phyloP scores from a whole-genome alignment of 2,113 vertebrate species.

The Taurulus bubalis region DNA sequence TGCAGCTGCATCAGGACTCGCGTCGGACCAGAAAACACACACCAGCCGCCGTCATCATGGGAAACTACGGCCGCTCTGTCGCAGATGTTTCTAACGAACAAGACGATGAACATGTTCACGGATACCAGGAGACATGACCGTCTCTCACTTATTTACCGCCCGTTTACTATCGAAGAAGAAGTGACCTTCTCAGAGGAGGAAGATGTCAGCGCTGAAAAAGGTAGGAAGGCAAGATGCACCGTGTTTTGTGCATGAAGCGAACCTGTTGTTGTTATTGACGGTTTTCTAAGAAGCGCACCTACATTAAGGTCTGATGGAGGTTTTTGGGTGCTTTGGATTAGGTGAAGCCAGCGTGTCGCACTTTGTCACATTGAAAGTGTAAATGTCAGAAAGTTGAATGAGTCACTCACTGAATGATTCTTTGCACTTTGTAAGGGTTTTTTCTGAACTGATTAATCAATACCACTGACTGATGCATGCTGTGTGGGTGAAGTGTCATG shows the following conservation, averaged over 20 bases:
- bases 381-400: constrained; percentile 61
- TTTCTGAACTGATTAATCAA: constrained; percentile 24
- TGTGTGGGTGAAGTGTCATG: constrained; percentile 38
- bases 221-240: constrained; percentile 36
- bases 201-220: constrained; percentile 79
- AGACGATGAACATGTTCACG: constrained; percentile 44
- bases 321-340: not conserved
- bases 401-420: constrained; percentile 36
- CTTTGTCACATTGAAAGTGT: constrained; percentile 15
- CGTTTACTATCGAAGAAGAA: constrained; percentile 57
- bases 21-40: constrained; percentile 34
- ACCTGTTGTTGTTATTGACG: constrained; percentile 22
- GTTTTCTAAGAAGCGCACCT: constrained; percentile 18
- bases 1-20: constrained; percentile 38
- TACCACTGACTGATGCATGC: constrained; percentile 24
- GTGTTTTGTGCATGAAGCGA: constrained; percentile 25
- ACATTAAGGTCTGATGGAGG: constrained; percentile 21
- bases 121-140: constrained; percentile 60
- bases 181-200: constrained; percentile 72
- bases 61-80: constrained; percentile 40
- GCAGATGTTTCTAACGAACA: constrained; percentile 54
- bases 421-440: not conserved
- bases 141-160: constrained; percentile 29
- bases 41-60: constrained; percentile 57
- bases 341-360: constrained; percentile 9